A percentile compares a stretch with the other conserved stretches of the same genome.
Conservation (phyloP, 2,113 vertebrate genomes). For the Neogale vison region DNA sequence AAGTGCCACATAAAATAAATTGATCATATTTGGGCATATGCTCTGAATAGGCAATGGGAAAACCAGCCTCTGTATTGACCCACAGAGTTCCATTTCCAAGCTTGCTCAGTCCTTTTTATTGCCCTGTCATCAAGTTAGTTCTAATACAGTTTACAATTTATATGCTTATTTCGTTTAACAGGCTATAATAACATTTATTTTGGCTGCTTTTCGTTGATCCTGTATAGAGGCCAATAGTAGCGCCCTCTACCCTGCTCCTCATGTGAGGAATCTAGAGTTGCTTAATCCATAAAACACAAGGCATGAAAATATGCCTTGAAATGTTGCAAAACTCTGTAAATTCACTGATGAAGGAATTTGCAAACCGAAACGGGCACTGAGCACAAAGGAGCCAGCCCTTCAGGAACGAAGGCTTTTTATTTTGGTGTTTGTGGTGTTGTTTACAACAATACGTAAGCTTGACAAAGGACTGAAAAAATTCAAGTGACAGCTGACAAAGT, state of each 20-base stretch:
- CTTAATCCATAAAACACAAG: neutral
- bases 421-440: neutral
- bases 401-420: neutral
- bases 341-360: neutral
- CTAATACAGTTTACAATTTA: neutral
- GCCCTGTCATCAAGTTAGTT: constrained; percentile 22
- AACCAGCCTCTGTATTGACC: neutral
- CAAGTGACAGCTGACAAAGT: constrained; percentile 48
- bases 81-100: neutral
- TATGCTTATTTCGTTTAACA: constrained; percentile 7
- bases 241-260: neutral
- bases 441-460: neutral
- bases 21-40: neutral
- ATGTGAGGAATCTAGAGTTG: neutral
- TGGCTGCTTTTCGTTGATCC: neutral
- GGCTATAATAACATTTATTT: neutral
- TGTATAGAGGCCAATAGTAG: neutral
- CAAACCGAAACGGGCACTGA: neutral
- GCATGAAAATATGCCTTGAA: neutral
- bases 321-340: neutral
- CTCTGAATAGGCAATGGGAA: neutral
- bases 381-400: neutral
- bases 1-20: constrained; percentile 34
- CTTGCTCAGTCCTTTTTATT: neutral
- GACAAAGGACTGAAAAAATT: neutral